phyloP scores from a whole-genome alignment of 1,140 invertebrate species.

The Bombus consobrinus region DNA sequence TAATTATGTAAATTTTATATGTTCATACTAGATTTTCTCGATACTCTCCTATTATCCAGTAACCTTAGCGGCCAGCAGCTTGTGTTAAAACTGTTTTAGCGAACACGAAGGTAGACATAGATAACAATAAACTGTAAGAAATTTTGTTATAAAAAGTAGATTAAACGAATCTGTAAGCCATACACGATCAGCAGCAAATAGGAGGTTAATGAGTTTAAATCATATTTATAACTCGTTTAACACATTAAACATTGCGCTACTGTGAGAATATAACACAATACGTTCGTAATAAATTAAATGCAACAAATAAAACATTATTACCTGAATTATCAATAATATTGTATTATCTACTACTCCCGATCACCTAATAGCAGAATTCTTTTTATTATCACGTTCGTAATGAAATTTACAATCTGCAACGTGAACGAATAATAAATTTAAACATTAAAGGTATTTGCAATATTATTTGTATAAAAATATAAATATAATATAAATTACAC shows the following conservation, averaged over 20 bases:
- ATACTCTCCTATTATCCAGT: slow-evolving; percentile 72
- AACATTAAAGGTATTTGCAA: neutral
- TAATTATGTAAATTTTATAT: neutral
- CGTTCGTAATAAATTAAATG: neutral
- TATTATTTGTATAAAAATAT: neutral
- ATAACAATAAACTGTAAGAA: slow-evolving; percentile 45
- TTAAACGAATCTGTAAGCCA: neutral
- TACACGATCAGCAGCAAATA: neutral
- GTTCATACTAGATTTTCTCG: neutral
- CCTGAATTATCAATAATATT: too few relatives aligned
- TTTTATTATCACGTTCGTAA: neutral
- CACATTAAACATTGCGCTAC: neutral
- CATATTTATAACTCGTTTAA: neutral
- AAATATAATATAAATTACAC: neutral
- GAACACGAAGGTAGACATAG: slow-evolving; percentile 60
- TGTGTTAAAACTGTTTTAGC: slow-evolving; percentile 66
- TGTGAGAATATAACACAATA: too few relatives aligned
- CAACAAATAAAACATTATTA: neutral
- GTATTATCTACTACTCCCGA: too few relatives aligned
- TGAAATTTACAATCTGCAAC: neutral
- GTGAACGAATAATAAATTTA: too few relatives aligned
- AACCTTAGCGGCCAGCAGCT: slow-evolving; percentile 78
- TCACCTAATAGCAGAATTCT: too few relatives aligned
- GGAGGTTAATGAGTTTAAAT: neutral
- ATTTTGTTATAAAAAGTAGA: neutral